Base-by-base conservation (phyloP, 2,113 vertebrate genomes). In the Pseudolaguvia tuberculata region DNA sequence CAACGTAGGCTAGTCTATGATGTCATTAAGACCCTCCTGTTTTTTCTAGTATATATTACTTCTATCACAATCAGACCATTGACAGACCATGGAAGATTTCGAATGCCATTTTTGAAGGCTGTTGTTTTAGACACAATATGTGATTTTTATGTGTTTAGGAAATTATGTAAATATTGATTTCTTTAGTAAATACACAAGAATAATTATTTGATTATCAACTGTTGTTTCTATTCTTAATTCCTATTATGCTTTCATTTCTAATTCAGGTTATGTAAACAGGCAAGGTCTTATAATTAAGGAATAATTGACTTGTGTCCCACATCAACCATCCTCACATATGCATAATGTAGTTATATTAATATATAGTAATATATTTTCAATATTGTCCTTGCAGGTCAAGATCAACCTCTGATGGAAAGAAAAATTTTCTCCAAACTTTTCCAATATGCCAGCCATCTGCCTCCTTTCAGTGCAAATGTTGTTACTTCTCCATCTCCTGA, bases 1-100 rank as follows among this genome's bases (percentile, higher is more conserved):
- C 80, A 82, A 72, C 82, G 52, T 78, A 67, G 80, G 87, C 80
- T 84, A 86, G 84, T 86, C 18, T 27, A 84, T 79, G 85, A 90
- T 81, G 81, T 59, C 0, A 62, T 29, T 6, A 78, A 73, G 67
- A 42, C 35, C 63, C 80, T 79, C 82, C 88, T 81, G 79, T 78
- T 79, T 77, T 59, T 68, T 48, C 25, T 68, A 81, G 76, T 87
- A 87, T 87, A 87, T 84, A 87, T 80, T 52, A 45, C 27, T 52
- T 67, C 83, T 78, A 82, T 88, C 85, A 88, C 81, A 62, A 80
- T 58, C 73, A n/a, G n/a, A n/a, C n/a, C n/a, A n/a, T n/a, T n/a
- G n/a, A 42, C 80, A 79, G 70, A 4, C 10, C 23, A 39, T 58
- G 20, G 27, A 25, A 67, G 23, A 75, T 68, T 17, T 8, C 23